A percentile compares a stretch with the other conserved stretches of the same genome.
Conservation (phyloP, 2,797 vertebrate genomes). For the Ateles fusciceps region DNA sequence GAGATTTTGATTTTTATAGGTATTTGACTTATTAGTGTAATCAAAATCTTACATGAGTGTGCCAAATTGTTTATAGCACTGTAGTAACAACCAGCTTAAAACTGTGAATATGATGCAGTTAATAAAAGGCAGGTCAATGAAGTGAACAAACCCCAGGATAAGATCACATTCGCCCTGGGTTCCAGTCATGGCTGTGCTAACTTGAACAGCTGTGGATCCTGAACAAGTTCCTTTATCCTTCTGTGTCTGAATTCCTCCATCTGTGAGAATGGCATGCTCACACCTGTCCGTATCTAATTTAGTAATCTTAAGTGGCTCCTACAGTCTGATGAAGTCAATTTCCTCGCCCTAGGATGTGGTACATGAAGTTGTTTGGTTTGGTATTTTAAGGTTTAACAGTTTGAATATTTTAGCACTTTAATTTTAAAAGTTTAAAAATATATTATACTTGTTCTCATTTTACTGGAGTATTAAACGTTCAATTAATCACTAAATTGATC, state of each 20-base stretch:
- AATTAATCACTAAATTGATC: neutral
- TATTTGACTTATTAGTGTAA: neutral
- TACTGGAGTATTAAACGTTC: neutral
- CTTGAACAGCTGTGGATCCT: conserved; percentile 65
- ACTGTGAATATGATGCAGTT: neutral
- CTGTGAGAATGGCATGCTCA: conserved; percentile 12
- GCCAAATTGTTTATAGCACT: neutral
- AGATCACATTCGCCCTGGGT: neutral
- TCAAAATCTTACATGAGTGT: neutral
- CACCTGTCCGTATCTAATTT: conserved; percentile 74
- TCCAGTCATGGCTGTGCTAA: neutral
- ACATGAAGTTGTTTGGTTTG: neutral
- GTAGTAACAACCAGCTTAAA: neutral
- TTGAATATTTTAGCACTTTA: conserved; percentile 48
- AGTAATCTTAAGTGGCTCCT: conserved; percentile 54
- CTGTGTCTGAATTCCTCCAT: conserved; percentile 44
- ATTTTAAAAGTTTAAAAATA: conserved; percentile 44
- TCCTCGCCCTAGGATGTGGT: neutral
- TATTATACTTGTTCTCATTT: conserved; percentile 19
- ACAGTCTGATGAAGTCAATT: conserved; percentile 1
- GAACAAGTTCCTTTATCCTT: conserved; percentile 45
- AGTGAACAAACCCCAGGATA: neutral
- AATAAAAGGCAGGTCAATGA: neutral
- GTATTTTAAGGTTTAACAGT: conserved; percentile 53
- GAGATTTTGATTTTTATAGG: neutral